Conservation (phyloP, 2,888 invertebrate species). For the Caenorhabditis virilis region DNA sequence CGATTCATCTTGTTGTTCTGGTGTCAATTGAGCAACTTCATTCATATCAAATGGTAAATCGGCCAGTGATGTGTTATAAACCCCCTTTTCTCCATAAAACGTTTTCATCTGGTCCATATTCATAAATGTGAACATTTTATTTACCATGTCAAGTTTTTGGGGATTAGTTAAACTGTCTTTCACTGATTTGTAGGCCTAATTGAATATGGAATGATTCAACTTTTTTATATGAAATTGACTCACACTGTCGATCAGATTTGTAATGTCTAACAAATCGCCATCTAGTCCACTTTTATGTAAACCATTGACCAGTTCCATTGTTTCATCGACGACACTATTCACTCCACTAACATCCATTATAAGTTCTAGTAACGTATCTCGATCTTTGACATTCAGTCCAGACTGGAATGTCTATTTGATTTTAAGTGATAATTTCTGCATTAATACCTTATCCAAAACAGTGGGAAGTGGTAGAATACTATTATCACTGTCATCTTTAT, state of each 20-base stretch:
- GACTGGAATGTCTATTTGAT: background rate
- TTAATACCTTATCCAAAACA: slow-evolving; percentile 34
- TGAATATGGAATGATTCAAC: background rate
- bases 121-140: slow-evolving; percentile 50
- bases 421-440: background rate
- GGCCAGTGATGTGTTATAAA: slow-evolving; percentile 30
- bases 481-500: slow-evolving; percentile 49
- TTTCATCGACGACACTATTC: slow-evolving; percentile 53
- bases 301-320: slow-evolving; percentile 44
- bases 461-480: slow-evolving; percentile 45
- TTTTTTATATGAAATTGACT: background rate
- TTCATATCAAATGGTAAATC: slow-evolving; percentile 52
- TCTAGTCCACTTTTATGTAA: slow-evolving; percentile 39
- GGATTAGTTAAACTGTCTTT: slow-evolving; percentile 23
- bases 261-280: slow-evolving; percentile 48
- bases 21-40: slow-evolving; percentile 36
- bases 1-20: slow-evolving; percentile 43
- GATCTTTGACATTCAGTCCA: slow-evolving; percentile 41
- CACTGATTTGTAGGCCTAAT: slow-evolving; percentile 33
- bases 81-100: slow-evolving; percentile 54
- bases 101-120: slow-evolving; percentile 44
- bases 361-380: slow-evolving; percentile 47
- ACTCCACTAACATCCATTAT: slow-evolving; percentile 58
- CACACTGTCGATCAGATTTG: slow-evolving; percentile 30
- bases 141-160: slow-evolving; percentile 45